Evolutionary conservation across 2,797 vertebrate genomes (phyloP), one percentile per base, ranked within the genome.

Genomic region (Falco peregrinus): DNA sequence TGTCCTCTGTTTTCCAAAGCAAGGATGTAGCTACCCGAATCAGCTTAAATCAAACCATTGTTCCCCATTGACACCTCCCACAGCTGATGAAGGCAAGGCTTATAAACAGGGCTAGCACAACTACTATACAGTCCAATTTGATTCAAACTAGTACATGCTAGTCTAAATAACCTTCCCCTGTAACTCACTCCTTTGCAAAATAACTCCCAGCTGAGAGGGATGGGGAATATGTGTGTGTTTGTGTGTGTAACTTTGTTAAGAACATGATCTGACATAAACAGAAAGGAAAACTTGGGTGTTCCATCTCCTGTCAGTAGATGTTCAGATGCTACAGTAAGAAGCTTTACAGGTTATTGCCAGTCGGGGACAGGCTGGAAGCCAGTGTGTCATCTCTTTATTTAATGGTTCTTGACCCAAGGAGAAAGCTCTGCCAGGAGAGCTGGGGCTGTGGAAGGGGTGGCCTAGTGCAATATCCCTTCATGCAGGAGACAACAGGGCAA

Each of bases 401-500:
- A 43, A 60, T 26, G 20, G 9, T 5, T 48, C 29, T 73, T 83
- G 3, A 3, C 17, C 22, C 21, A 15, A 56, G 65, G 16, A 63
- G 35, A 68, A n/a, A 60, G 41, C 26, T 50, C 33, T 48, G 6
- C 59, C 25, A n/a, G 54, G 18, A 65, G 25, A 61, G 21, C 25
- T 47, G 26, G n/a, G 26, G 16, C 29, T 70, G 33, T 12, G 41
- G 19, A 53, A 67, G 11, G 19, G 15, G 13, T 59, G 39, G 6
- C 61, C 41, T 81, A 54, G 19, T 2, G 2, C 25, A 39, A 35
- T 2, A 9, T 59, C 43, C 20, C 54, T 65, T 74, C 39, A 28
- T 39, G 31, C 41, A n/a, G 48, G 51, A 60, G 18, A 57, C 5
- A 4, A 8, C 9, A 31, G 26, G 25, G 31, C 0, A 0, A 86